These are phyloP conservation scores for Labeo catla DNA, from an alignment of 2,113 vertebrate species.

Conservation along the genomic window DNA sequence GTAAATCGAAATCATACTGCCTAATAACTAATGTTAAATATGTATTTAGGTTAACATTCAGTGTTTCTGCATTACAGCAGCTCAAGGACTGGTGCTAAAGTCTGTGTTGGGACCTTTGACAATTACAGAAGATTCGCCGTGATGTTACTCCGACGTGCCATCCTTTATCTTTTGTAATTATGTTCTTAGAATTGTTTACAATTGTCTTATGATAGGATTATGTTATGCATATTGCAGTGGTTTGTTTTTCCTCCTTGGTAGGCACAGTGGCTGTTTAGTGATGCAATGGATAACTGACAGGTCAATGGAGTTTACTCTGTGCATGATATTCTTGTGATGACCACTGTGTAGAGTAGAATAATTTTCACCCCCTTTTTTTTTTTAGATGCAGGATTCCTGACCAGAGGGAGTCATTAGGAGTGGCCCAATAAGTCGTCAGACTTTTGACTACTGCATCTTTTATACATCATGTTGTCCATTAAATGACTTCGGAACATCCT, in stretches of 20 bases:
- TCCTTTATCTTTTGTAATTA: background rate
- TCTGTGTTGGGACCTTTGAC: slow-evolving; percentile 72
- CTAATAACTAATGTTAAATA: background rate
- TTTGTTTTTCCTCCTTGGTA: background rate
- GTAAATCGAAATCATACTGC: slow-evolving; percentile 41
- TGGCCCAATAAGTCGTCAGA: background rate
- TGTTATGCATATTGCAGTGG: background rate
- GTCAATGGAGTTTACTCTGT: background rate
- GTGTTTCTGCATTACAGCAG: slow-evolving; percentile 45
- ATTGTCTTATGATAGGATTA: background rate
- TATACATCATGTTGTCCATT: background rate
- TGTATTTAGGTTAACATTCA: background rate
- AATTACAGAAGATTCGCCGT: slow-evolving; percentile 49
- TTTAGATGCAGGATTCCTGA: background rate
- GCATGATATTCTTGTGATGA: background rate
- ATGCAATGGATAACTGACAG: background rate
- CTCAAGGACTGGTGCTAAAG: slow-evolving; percentile 39
- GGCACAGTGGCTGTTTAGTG: background rate
- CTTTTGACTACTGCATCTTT: background rate
- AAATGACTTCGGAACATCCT: background rate
- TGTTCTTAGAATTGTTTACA: background rate
- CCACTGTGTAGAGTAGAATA: background rate
- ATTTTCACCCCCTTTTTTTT: no score
- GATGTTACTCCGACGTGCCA: background rate
- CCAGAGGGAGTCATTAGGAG: background rate